phyloP scores from a whole-genome alignment of 2,797 vertebrate species.

The Rhinoraja longicauda region DNA sequence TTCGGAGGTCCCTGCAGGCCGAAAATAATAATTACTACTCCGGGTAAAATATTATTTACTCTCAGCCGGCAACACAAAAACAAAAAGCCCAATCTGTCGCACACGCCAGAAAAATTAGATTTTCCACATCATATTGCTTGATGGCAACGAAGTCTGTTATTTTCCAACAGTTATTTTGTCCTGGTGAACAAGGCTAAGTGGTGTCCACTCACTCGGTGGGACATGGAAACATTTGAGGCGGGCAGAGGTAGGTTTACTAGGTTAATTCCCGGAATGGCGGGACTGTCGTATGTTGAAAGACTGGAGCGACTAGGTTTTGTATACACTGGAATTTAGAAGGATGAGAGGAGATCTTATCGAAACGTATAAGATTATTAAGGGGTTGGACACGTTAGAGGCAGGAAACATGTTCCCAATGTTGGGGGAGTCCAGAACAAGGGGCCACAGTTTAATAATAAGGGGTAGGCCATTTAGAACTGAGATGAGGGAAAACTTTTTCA shows the following conservation, averaged over 20 bases:
- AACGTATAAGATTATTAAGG: no score
- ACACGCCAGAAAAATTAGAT: background rate
- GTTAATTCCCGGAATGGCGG: no score
- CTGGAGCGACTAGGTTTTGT: no score
- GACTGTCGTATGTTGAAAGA: no score
- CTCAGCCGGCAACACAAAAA: background rate
- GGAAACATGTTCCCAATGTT: no score
- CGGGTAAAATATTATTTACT: slow-evolving; percentile 36
- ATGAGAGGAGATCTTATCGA: no score
- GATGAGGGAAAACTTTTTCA: no score
- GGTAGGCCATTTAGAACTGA: no score
- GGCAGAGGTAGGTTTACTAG: background rate
- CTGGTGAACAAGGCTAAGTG: slow-evolving; percentile 6
- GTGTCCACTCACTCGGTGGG: background rate
- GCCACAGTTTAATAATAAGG: no score
- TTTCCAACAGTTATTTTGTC: slow-evolving; percentile 1
- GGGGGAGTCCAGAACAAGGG: no score
- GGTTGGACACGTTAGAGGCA: no score
- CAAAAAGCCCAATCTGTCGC: background rate
- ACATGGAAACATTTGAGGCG: background rate
- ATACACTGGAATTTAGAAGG: no score
- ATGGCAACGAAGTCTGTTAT: background rate
- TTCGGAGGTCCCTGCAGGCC: background rate
- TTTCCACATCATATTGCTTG: background rate
- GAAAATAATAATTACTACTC: slow-evolving; percentile 27